Evolutionary conservation across 2,113 vertebrate genomes (phyloP).

Genomic region (Dendropsophus ebraccatus): DNA sequence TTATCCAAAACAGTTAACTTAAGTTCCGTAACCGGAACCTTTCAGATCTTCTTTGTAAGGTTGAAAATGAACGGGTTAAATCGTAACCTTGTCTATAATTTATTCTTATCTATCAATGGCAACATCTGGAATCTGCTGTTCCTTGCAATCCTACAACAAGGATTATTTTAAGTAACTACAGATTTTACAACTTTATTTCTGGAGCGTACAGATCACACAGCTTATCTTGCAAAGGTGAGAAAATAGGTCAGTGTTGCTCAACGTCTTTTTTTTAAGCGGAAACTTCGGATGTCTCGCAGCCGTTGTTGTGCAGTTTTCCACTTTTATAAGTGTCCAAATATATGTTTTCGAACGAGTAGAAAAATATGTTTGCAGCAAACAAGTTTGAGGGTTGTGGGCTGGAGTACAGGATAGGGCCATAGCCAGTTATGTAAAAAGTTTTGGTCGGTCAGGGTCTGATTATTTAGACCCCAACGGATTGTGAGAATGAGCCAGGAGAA

Average conservation of each 20-base stretch:
- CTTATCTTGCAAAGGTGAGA: slow-evolving; percentile 2
- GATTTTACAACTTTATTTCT: slow-evolving; percentile 19
- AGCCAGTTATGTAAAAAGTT: no score
- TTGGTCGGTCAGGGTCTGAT: no score
- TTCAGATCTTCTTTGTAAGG: background rate
- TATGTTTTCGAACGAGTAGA: background rate
- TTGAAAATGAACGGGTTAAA: background rate
- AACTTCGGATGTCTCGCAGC: background rate
- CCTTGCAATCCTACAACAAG: background rate
- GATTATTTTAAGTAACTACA: slow-evolving; percentile 16
- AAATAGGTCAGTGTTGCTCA: slow-evolving; percentile 9
- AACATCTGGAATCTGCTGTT: background rate
- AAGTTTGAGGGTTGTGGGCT: background rate
- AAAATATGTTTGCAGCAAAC: background rate
- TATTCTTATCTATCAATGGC: background rate
- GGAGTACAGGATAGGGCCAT: background rate
- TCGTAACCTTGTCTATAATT: background rate
- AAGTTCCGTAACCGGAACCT: background rate
- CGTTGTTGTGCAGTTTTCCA: background rate
- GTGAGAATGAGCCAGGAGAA: no score
- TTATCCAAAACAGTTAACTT: background rate
- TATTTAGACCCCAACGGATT: no score
- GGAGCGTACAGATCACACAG: background rate
- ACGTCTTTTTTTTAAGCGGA: no score
- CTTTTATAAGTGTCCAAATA: background rate